Evolutionary conservation across 2,888 invertebrate genomes (phyloP).

Genomic region (Eupithecia centaureata): DNA sequence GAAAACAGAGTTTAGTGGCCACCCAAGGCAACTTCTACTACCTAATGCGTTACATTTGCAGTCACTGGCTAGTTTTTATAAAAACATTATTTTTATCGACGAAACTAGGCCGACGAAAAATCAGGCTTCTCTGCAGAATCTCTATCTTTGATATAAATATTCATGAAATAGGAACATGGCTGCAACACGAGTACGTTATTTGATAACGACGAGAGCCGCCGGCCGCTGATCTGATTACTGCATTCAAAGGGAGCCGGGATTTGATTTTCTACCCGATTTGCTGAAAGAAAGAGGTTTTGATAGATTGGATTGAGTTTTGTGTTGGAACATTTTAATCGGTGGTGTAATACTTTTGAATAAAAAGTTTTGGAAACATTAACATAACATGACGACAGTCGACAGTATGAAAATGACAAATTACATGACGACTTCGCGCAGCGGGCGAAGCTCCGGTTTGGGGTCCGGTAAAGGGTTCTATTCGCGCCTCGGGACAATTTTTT

Average conservation of each 20-base stretch:
- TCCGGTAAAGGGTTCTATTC: too few species aligned
- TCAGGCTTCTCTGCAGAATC: neutral
- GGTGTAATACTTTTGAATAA: neutral
- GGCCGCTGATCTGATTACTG: neutral
- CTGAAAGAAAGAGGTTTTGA: neutral
- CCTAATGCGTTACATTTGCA: too few species aligned
- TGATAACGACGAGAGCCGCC: neutral
- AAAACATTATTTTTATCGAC: neutral
- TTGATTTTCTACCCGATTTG: constrained; percentile 3
- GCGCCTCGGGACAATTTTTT: too few species aligned
- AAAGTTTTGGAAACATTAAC: neutral
- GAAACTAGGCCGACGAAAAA: neutral
- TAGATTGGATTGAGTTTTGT: neutral
- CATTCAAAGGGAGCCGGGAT: constrained; percentile 1
- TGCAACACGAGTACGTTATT: neutral
- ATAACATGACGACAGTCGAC: too few species aligned
- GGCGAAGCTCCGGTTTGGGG: too few species aligned
- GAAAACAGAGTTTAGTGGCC: too few species aligned
- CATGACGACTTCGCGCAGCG: too few species aligned
- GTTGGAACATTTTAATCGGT: neutral
- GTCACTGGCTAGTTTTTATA: too few species aligned
- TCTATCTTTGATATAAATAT: neutral
- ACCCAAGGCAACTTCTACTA: too few species aligned
- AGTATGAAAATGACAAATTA: too few species aligned
- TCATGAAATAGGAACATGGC: neutral